These are phyloP conservation scores for Luperina testacea DNA, from an alignment of 2,888 invertebrate species.

Conservation along the genomic window DNA sequence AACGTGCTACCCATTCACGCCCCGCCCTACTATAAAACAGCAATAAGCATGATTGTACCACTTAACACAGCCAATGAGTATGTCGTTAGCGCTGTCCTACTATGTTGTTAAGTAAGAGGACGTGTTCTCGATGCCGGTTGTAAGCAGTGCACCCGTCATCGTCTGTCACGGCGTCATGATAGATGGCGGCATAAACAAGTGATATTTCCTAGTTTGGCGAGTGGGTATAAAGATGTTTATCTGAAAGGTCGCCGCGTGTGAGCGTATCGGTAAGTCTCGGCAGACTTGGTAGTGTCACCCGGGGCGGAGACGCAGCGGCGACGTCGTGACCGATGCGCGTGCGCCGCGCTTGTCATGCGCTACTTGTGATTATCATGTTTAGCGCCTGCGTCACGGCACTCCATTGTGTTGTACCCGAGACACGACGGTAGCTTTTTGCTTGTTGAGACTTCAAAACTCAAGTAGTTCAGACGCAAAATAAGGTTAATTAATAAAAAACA, in stretches of 20 bases:
- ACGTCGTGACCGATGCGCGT: conserved; percentile 86
- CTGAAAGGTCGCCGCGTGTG: conserved; percentile 70
- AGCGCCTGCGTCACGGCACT: conserved; percentile 79
- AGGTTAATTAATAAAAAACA: conserved; percentile 74
- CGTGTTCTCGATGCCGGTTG: conserved; percentile 73
- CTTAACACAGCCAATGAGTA: conserved; percentile 74
- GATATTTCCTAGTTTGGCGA: conserved; percentile 79
- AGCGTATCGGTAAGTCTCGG: conserved; percentile 54
- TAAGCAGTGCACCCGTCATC: conserved; percentile 77
- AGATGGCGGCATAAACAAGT: conserved; percentile 79
- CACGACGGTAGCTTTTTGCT: conserved; percentile 68
- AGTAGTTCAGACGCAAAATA: conserved; percentile 67
- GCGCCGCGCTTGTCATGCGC: conserved; percentile 85
- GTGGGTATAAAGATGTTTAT: conserved; percentile 77
- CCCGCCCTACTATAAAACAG: conserved; percentile 65
- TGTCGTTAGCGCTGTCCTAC: conserved; percentile 79
- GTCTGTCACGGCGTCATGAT: conserved; percentile 78
- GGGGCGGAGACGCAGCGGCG: conserved; percentile 70
- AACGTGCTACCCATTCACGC: conserved; percentile 38
- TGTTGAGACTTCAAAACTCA: conserved; percentile 69
- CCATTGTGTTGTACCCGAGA: conserved; percentile 67
- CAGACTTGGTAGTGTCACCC: conserved; percentile 77
- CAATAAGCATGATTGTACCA: conserved; percentile 65
- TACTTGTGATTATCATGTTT: conserved; percentile 87
- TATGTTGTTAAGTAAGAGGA: conserved; percentile 75